Percentiles rank a stretch among this genome's conserved stretches.
These are phyloP conservation scores for Pseudorhombus dupliciocellatus DNA, from an alignment of 2,113 vertebrate species.

Conservation along the genomic window DNA sequence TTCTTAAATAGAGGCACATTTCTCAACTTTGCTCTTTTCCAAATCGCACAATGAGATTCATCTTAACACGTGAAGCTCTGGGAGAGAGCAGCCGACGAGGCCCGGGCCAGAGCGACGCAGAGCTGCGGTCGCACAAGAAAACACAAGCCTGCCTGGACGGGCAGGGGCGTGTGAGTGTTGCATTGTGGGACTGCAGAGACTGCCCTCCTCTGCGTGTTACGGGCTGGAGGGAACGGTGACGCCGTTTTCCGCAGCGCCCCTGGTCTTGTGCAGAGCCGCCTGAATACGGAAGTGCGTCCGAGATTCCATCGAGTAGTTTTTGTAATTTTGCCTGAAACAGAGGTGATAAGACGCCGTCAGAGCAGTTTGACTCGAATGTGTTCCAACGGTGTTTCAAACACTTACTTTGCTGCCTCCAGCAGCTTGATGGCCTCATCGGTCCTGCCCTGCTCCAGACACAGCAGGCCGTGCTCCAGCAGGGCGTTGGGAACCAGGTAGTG, in stretches of 20 bases:
- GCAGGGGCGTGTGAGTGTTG: slow-evolving; percentile 43
- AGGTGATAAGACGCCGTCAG: too few species aligned
- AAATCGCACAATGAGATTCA: slow-evolving; percentile 28
- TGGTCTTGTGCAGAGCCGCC: slow-evolving; percentile 92
- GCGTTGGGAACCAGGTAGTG: slow-evolving; percentile 97
- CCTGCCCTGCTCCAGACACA: slow-evolving; percentile 90
- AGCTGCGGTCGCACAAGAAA: slow-evolving; percentile 16
- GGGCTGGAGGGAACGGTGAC: slow-evolving; percentile 76
- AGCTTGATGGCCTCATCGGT: slow-evolving; percentile 89
- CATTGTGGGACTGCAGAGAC: slow-evolving; percentile 35
- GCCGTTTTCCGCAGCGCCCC: slow-evolving; percentile 82
- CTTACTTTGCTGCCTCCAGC: slow-evolving; percentile 94
- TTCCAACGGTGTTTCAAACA: neutral
- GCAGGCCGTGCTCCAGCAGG: slow-evolving; percentile 90
- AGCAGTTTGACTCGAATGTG: neutral
- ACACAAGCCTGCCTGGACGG: slow-evolving; percentile 15
- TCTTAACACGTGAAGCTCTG: slow-evolving; percentile 18
- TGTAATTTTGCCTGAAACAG: slow-evolving; percentile 92
- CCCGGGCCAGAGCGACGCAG: slow-evolving; percentile 27
- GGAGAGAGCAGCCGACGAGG: too few species aligned
- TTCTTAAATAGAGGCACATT: slow-evolving; percentile 55
- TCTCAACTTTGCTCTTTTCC: slow-evolving; percentile 27
- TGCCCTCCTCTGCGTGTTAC: slow-evolving; percentile 52
- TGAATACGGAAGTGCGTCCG: slow-evolving; percentile 98
- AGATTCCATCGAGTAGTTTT: slow-evolving; percentile 99